Conservation (phyloP, 2,888 invertebrate species). For the Luperina nickerlii region DNA sequence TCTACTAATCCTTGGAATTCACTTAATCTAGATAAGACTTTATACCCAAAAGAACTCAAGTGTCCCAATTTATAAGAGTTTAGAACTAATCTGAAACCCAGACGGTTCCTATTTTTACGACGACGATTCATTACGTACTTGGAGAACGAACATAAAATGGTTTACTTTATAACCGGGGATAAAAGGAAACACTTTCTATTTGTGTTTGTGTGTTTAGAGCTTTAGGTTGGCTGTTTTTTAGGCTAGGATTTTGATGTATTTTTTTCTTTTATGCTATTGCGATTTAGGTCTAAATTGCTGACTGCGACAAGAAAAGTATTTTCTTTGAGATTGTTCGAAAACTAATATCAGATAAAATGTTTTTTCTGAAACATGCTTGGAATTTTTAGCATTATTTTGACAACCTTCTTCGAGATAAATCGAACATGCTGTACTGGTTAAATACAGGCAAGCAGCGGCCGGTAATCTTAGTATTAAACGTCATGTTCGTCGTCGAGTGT, state of each 20-base stretch:
- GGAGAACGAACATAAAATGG: slow-evolving; percentile 38
- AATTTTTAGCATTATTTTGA: neutral
- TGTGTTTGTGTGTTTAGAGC: slow-evolving; percentile 4
- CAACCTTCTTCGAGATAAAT: neutral
- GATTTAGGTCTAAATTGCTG: neutral
- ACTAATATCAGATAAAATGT: neutral
- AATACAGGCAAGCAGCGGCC: neutral
- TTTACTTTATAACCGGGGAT: slow-evolving; percentile 31
- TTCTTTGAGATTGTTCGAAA: neutral
- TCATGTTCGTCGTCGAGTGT: neutral
- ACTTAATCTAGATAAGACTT: slow-evolving; percentile 8
- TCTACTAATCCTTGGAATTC: neutral
- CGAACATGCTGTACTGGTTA: neutral
- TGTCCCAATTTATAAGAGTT: slow-evolving; percentile 34
- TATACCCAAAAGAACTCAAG: neutral
- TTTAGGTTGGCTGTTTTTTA: slow-evolving; percentile 3
- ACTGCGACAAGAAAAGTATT: neutral
- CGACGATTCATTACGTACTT: slow-evolving; percentile 42
- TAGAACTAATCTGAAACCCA: slow-evolving; percentile 35
- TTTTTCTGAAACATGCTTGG: neutral
- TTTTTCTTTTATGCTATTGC: neutral
- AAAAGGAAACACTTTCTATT: slow-evolving; percentile 29
- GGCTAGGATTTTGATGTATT: slow-evolving; percentile 7
- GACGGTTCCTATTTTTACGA: slow-evolving; percentile 47
- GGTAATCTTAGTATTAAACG: neutral